Base-by-base conservation (phyloP, 2,888 invertebrate genomes). In the Coecobrya sp. region DNA sequence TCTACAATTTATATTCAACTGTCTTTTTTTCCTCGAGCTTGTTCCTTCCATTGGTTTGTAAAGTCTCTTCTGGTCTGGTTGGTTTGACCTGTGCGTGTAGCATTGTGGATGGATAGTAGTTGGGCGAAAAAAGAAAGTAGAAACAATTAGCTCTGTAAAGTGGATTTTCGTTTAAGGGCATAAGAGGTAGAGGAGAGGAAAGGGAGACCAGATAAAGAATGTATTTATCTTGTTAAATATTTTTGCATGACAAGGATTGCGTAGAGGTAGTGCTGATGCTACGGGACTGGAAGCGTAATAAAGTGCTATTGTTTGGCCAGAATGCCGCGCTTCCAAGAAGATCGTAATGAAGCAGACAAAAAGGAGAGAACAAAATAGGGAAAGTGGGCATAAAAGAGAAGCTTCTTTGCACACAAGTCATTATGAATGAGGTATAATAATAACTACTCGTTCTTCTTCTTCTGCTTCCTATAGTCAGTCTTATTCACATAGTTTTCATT, bases 1-100 rank as follows among this genome's bases (percentile, higher is more conserved):
- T 79, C 76, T 52, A 79, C 52, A 79, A 79, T 79, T 79, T 79
- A 79, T 79, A 79, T 79, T 79, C 79, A 79, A 79, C 79, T 79
- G 52, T 52, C 52, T 76, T 45, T 52, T 79, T 52, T n/a, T 79
- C 42, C 79, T 79, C 79, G 25, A 79, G 79, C 52, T 1, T 36
- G 0, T 76, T 76, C 42, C 73, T 73, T 49, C 42, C 42, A 42
- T 42, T 4, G 27, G 65, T 5, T 30, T 27, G 65, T 62, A 30
- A 25, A 2, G n/a, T 42, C 19, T 42, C 5, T 10, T 11, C 65
- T n/a, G 25, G 65, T 27, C 8, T 65, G 27, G 8, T 8, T 59
- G 59, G 59, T 19, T 19, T 52, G 27, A 76, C 45, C 76, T 76
- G 45, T 11, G 45, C 45, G 8, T 30, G 30, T 22, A 76, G 42